Percentiles rank a stretch among this genome's conserved stretches.
Conservation (phyloP, 2,797 vertebrate species). For the Antennarius maculatus region DNA sequence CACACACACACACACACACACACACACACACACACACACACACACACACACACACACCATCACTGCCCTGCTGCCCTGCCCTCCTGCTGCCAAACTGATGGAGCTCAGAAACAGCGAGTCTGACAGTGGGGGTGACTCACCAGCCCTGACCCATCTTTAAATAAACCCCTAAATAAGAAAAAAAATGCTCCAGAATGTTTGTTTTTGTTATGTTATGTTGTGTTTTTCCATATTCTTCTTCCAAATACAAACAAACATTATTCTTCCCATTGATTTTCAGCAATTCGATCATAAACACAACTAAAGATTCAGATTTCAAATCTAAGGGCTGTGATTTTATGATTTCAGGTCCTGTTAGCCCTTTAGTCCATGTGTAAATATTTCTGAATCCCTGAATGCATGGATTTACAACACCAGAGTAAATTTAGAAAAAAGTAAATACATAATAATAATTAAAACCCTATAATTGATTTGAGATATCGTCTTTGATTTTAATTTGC, state of each 20-base stretch:
- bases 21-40: too few relatives aligned
- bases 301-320: too few relatives aligned
- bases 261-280: too few relatives aligned
- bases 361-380: too few relatives aligned
- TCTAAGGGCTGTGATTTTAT: too few relatives aligned
- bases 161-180: slow-evolving; percentile 25
- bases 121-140: slow-evolving; percentile 74
- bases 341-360: too few relatives aligned
- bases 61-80: slow-evolving; percentile 49
- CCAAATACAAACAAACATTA: slow-evolving; percentile 16
- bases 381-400: too few relatives aligned
- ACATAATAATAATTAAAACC: too few relatives aligned
- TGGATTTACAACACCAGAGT: too few relatives aligned
- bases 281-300: not conserved
- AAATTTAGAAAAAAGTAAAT: too few relatives aligned
- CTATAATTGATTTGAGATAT: too few relatives aligned
- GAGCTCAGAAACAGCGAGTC: slow-evolving; percentile 45
- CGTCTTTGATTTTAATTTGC: not conserved
- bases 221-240: not conserved
- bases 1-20: slow-evolving; percentile 1
- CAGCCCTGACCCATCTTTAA: slow-evolving; percentile 50
- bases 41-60: slow-evolving; percentile 1
- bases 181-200: slow-evolving; percentile 40
- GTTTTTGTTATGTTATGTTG: not conserved
- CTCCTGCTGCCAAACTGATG: slow-evolving; percentile 53